Evolutionary conservation across 2,888 invertebrate genomes (phyloP).

Genomic region (Calliphora vomitoria): DNA sequence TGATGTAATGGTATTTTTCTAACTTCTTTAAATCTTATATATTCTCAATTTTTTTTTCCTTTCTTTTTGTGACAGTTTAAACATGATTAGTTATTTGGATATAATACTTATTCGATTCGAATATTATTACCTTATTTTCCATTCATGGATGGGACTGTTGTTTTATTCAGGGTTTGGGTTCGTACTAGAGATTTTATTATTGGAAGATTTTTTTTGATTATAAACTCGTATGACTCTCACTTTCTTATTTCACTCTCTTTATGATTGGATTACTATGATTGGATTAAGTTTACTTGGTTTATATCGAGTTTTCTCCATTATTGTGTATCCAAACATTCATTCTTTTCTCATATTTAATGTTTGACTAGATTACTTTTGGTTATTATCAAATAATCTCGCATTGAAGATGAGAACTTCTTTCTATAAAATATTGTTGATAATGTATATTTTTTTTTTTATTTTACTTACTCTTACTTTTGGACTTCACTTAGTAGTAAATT

Average conservation of each 20-base stretch:
- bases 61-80: too few species aligned
- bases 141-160: too few species aligned
- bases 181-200: too few species aligned
- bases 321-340: background rate
- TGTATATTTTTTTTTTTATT: background rate
- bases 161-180: too few species aligned
- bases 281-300: background rate
- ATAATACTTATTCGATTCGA: too few species aligned
- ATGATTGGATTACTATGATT: background rate
- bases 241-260: background rate
- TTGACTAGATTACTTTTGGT: background rate
- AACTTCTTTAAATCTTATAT: too few species aligned
- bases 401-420: background rate
- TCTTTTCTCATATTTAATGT: background rate
- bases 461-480: too few species aligned
- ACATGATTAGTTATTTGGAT: too few species aligned
- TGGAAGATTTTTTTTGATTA: too few species aligned
- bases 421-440: background rate
- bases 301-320: background rate
- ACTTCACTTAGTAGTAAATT: too few species aligned
- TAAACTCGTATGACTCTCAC: background rate
- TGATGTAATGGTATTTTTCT: background rate
- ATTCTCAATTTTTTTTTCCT: background rate
- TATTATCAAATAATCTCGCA: background rate
- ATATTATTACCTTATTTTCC: too few species aligned